Evolutionary conservation across 2,888 invertebrate genomes (phyloP).

Genomic region (Liposcelis brunnea): DNA sequence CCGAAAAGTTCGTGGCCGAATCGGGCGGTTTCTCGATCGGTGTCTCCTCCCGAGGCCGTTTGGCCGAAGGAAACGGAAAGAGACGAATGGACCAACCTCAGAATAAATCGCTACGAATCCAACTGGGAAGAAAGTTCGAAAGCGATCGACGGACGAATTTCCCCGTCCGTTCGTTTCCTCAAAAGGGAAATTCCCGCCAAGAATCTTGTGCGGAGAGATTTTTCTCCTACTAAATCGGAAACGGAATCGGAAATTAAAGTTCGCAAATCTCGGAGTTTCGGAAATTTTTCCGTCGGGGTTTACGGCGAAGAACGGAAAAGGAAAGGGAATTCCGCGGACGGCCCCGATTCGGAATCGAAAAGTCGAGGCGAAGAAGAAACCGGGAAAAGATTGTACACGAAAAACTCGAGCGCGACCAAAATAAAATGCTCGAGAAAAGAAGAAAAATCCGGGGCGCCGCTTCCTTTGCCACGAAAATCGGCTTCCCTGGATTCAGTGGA

Average conservation of each 20-base stretch:
- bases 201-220: no score
- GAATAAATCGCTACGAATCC: no score
- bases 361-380: not conserved
- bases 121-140: no score
- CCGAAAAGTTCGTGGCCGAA: conserved; percentile 28
- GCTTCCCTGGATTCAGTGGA: conserved; percentile 40
- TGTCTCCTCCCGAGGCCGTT: conserved; percentile 1
- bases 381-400: not conserved
- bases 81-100: no score
- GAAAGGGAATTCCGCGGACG: no score
- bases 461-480: conserved; percentile 18
- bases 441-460: not conserved
- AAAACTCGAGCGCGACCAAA: not conserved
- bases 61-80: conserved; percentile 5
- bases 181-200: no score
- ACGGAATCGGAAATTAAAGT: no score
- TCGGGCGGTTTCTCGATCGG: not conserved
- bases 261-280: conserved; percentile 53
- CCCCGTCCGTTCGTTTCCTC: no score
- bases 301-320: not conserved
- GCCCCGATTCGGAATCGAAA: not conserved
- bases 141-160: no score
- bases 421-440: not conserved
- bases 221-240: conserved; percentile 3
- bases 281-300: conserved; percentile 12